Evolutionary conservation across 2,888 invertebrate species (phyloP).

Genomic region (Trichopria drosophilae): DNA sequence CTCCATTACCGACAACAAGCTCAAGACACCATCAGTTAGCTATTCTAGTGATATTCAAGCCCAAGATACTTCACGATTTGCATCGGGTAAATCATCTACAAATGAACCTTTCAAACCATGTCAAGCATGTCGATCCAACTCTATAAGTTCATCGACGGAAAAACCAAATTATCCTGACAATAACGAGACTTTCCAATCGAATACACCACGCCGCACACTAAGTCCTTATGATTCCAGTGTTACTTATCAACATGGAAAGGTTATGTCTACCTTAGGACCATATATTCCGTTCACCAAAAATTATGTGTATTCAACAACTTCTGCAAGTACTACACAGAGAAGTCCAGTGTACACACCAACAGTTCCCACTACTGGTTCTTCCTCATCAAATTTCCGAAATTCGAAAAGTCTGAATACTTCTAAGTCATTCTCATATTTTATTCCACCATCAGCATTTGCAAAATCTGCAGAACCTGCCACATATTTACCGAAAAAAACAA

Average conservation of each 20-base stretch:
- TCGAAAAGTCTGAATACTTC: slow-evolving; percentile 36
- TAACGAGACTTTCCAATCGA: slow-evolving; percentile 29
- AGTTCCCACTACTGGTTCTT: slow-evolving; percentile 45
- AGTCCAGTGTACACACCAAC: slow-evolving; percentile 47
- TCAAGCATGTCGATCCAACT: slow-evolving; percentile 41
- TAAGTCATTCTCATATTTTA: slow-evolving; percentile 29
- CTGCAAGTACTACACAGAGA: slow-evolving; percentile 39
- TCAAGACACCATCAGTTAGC: slow-evolving; percentile 8
- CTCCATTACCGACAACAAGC: slow-evolving; percentile 8
- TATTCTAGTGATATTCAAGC: slow-evolving; percentile 17
- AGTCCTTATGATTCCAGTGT: slow-evolving; percentile 50
- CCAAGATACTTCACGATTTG: slow-evolving; percentile 16
- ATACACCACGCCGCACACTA: slow-evolving; percentile 39
- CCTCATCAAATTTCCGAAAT: slow-evolving; percentile 30
- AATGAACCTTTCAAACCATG: slow-evolving; percentile 36
- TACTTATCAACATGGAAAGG: slow-evolving; percentile 50
- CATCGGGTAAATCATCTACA: slow-evolving; percentile 28
- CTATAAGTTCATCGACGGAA: slow-evolving; percentile 46
- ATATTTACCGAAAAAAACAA: slow-evolving; percentile 45
- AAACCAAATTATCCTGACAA: slow-evolving; percentile 38
- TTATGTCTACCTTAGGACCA: slow-evolving; percentile 49
- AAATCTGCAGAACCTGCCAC: slow-evolving; percentile 39
- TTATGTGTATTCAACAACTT: slow-evolving; percentile 45
- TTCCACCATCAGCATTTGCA: slow-evolving; percentile 31
- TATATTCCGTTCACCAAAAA: slow-evolving; percentile 55